phyloP scores from a whole-genome alignment of 1,140 invertebrate genomes.

The Heliconius congener region DNA sequence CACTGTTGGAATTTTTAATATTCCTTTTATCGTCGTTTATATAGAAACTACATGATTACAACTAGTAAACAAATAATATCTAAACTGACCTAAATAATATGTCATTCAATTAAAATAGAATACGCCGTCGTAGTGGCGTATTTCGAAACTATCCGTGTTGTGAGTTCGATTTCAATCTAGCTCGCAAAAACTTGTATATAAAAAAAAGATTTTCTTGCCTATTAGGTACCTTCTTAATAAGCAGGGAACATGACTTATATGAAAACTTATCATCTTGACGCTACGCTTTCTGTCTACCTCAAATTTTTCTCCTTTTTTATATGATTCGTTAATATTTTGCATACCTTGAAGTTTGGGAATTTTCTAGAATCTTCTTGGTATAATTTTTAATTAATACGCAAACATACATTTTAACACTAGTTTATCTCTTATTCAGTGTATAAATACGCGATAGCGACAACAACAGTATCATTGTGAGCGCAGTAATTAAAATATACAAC shows the following conservation, averaged over 20 bases:
- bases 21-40: background rate
- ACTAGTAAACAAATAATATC: background rate
- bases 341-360: background rate
- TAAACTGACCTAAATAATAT: background rate
- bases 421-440: conserved; percentile 29
- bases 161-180: background rate
- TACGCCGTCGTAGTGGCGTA: too few relatives aligned
- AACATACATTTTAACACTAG: conserved; percentile 24
- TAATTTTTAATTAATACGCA: background rate
- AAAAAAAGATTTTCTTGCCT: too few relatives aligned
- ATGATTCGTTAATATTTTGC: too few relatives aligned
- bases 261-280: too few relatives aligned
- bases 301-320: too few relatives aligned
- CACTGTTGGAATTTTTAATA: too few relatives aligned
- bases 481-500: conserved; percentile 1
- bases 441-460: conserved; percentile 30
- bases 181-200: background rate
- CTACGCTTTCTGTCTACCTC: too few relatives aligned
- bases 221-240: too few relatives aligned
- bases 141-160: background rate
- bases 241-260: too few relatives aligned
- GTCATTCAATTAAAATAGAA: background rate
- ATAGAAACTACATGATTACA: background rate
- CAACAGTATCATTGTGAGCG: background rate
- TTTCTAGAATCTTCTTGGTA: background rate